Conservation (phyloP, 2,797 vertebrate species). For the Ctenopoma kingsleyae region DNA sequence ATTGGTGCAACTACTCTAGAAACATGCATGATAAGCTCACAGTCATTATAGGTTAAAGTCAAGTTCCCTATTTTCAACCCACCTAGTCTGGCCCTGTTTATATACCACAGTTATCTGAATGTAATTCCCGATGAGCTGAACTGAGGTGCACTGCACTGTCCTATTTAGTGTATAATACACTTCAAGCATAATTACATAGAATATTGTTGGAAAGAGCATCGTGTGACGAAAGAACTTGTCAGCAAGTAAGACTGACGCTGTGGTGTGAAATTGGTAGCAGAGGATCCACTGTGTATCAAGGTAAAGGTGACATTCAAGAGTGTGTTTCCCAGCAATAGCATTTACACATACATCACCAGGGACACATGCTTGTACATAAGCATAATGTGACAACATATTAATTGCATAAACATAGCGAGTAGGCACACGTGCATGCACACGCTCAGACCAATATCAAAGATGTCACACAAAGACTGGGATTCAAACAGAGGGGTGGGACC, state of each 20-base stretch:
- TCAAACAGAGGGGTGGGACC: constrained; percentile 71
- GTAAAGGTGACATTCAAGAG: not conserved
- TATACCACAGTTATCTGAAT: constrained; percentile 36
- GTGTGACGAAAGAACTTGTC: constrained; percentile 29
- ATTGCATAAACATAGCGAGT: constrained; percentile 23
- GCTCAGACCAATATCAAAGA: constrained; percentile 67
- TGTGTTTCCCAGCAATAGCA: constrained; percentile 3
- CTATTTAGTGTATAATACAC: constrained; percentile 9
- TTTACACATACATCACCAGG: constrained; percentile 10
- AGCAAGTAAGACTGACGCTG: constrained; percentile 35
- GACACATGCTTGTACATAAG: constrained; percentile 21
- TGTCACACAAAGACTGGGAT: constrained; percentile 71
- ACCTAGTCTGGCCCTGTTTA: constrained; percentile 50
- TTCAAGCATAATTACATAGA: constrained; percentile 14
- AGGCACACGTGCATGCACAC: constrained; percentile 27
- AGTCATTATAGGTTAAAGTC: constrained; percentile 43
- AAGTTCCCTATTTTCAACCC: constrained; percentile 42
- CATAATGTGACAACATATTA: constrained; percentile 30
- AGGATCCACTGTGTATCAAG: constrained; percentile 7
- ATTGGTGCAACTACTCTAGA: constrained; percentile 25
- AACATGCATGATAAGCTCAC: constrained; percentile 20
- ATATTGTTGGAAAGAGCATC: constrained; percentile 18
- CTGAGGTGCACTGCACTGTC: constrained; percentile 28
- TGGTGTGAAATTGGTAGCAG: constrained; percentile 10
- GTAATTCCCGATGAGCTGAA: constrained; percentile 46